A percentile compares a stretch with the other conserved stretches of the same genome.
These are phyloP conservation scores for Cuniculus paca DNA, from an alignment of 2,797 vertebrate genomes.

Conservation along the genomic window DNA sequence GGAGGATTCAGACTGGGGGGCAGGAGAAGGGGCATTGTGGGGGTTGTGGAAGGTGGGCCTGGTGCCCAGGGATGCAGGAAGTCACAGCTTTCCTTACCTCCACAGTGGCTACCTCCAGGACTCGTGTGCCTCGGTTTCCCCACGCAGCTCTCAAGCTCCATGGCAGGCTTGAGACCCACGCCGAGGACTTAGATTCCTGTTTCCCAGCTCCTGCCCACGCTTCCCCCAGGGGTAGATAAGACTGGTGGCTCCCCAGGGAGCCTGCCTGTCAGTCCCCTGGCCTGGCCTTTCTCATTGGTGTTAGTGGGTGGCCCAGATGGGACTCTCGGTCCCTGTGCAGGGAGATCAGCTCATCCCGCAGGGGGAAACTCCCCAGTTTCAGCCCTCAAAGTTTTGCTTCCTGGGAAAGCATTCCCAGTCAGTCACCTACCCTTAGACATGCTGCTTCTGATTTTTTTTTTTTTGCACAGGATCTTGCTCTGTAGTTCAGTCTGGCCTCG, in stretches of 20 bases:
- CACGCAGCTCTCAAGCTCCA: neutral
- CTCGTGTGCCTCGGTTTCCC: slow-evolving; percentile 28
- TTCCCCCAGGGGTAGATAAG: neutral
- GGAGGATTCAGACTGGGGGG: neutral
- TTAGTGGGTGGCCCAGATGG: neutral
- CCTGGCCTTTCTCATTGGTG: neutral
- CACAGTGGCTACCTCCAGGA: neutral
- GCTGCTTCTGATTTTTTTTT: neutral
- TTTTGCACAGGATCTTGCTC: neutral
- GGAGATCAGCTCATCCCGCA: neutral
- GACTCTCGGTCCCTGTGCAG: neutral
- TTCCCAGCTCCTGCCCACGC: neutral
- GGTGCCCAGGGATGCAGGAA: neutral
- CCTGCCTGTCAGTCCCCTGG: neutral
- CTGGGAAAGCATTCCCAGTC: neutral
- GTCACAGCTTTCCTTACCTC: neutral
- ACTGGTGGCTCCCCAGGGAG: neutral
- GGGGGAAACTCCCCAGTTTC: neutral
- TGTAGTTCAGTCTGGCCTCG: neutral
- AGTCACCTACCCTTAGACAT: neutral
- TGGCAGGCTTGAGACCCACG: neutral
- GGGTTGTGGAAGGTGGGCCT: neutral
- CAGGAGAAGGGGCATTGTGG: no score
- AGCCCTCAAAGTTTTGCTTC: neutral
- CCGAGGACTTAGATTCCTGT: neutral